Evolutionary conservation across 2,888 invertebrate genomes (phyloP), one percentile per base, ranked within the genome.

Genomic region (Podotricha telesiphe): DNA sequence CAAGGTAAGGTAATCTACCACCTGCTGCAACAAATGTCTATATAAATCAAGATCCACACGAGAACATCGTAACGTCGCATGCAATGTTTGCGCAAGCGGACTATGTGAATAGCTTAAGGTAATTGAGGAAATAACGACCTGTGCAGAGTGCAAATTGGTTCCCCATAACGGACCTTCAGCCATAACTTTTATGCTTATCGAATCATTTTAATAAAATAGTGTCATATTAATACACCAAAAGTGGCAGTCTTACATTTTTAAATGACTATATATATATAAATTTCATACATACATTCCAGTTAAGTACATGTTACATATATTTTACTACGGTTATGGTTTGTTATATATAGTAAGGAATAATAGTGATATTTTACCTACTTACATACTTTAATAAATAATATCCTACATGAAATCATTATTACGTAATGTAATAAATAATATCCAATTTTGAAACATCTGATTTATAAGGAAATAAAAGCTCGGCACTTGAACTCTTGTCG

Each of bases 111-210:
- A 82, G 79, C 78, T 82, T 77, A 74, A 68, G 75, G 83, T 83
- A 86, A 88, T 89, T 77, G 82, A 84, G 83, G 86, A 81, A 86
- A 84, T 85, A 85, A 77, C 76, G 75, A 76, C 77, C 73, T 84
- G 82, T 77, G 80, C 80, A 79, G 83, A 84, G 82, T 84, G 85
- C 85, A 87, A 89, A 88, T 89, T 85, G 82, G 81, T 82, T 86
- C 82, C 81, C 80, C 78, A 81, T 89, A 89, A 88, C 89, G 89
- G 88, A 70, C 68, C 73, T 69, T 48, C 71, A 68, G 67, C 70
- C 59, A 74, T 73, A 66, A 67, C 65, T 65, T 72, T 72, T 74
- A 73, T 73, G 70, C 66, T 50, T 61, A 70, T 67, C 58, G 65
- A 71, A 69, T 69, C 55, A 62, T 65, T 58, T 47, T 59, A 63